Evolutionary conservation across 2,888 invertebrate genomes (phyloP), one percentile per base, ranked within the genome.

Genomic region (Macaria liturata): DNA sequence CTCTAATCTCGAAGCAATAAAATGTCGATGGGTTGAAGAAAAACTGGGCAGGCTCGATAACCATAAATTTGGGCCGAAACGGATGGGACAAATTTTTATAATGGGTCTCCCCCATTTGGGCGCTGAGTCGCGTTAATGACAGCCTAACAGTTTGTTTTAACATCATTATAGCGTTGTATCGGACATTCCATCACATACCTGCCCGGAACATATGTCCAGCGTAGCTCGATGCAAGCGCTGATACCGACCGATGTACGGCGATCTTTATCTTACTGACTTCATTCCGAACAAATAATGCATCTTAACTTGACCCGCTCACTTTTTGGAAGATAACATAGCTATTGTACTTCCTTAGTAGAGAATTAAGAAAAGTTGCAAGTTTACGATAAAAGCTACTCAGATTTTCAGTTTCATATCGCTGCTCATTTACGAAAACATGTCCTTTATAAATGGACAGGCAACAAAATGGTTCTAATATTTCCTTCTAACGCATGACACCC

Each of bases 11-110:
- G 68, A 75, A 76, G 87, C 81, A 89, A 91, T 90, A 91, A 91
- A 91, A 90, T 81, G 81, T 83, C 81, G 81, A 88, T 83, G 83
- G 84, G 74, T 80, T 72, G 50, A 84, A 86, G 85, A 86, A 84
- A 86, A 88, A 87, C 88, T 84, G 83, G 80, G 77, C 83, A 83
- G 73, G 54, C 79, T 83, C 88, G 91, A 91, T 90, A 89, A 90
- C 84, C 86, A 91, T 91, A 91, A 91, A 91, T 91, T 90, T 81
- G 80, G 79, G 78, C 80, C 86, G 88, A 85, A 90, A 86, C 88
- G 91, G 91, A 91, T 88, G 91, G 88, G 91, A 91, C 91, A 91
- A 91, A 91, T 91, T 91, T 91, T 90, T 91, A 90, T 90, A 91
- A 91, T 91, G 90, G 88, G 78, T 79, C 85, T 85, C 83, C 84